Evolutionary conservation across 2,113 vertebrate genomes (phyloP).

Genomic region (Entosphenus tridentatus): DNA sequence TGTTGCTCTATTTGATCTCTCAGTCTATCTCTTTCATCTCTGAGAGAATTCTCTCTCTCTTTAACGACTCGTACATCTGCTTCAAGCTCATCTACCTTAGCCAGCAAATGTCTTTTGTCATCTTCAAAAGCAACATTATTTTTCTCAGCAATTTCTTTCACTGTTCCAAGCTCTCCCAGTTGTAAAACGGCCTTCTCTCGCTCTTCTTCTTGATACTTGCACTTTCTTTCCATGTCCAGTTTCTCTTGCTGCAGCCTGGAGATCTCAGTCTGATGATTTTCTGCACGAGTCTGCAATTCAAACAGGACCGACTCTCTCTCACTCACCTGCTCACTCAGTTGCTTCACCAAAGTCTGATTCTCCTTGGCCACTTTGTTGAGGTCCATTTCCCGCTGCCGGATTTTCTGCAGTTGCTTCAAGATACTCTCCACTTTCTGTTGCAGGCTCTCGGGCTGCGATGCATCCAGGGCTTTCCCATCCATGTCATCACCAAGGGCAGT

Average conservation of each 20-base stretch:
- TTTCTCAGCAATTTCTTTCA: slow-evolving; percentile 23
- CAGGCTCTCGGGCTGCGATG: slow-evolving; percentile 19
- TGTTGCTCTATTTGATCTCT: slow-evolving; percentile 17
- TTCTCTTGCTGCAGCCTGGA: slow-evolving; percentile 24
- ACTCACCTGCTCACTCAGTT: slow-evolving; percentile 27
- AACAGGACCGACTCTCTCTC: slow-evolving; percentile 27
- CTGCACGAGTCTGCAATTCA: slow-evolving; percentile 26
- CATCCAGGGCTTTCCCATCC: slow-evolving; percentile 24
- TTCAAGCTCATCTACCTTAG: slow-evolving; percentile 22
- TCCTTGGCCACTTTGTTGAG: slow-evolving; percentile 23
- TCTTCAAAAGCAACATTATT: slow-evolving; percentile 20
- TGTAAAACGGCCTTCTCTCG: slow-evolving; percentile 19
- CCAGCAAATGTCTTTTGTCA: slow-evolving; percentile 25
- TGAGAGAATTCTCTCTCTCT: slow-evolving; percentile 30
- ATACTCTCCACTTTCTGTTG: slow-evolving; percentile 28
- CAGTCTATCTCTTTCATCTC: slow-evolving; percentile 25
- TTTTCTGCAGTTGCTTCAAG: slow-evolving; percentile 26
- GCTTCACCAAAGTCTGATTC: slow-evolving; percentile 19
- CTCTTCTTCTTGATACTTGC: no score
- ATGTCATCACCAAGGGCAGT: slow-evolving; percentile 1
- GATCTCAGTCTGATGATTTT: slow-evolving; percentile 36
- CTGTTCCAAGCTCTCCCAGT: slow-evolving; percentile 17
- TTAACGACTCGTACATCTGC: slow-evolving; percentile 27
- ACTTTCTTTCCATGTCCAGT: slow-evolving; percentile 19
- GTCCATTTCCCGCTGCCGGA: slow-evolving; percentile 24